Percentiles rank a stretch among this genome's conserved stretches.
phyloP scores from a whole-genome alignment of 1,140 invertebrate genomes.

The Drosophila aff. region DNA sequence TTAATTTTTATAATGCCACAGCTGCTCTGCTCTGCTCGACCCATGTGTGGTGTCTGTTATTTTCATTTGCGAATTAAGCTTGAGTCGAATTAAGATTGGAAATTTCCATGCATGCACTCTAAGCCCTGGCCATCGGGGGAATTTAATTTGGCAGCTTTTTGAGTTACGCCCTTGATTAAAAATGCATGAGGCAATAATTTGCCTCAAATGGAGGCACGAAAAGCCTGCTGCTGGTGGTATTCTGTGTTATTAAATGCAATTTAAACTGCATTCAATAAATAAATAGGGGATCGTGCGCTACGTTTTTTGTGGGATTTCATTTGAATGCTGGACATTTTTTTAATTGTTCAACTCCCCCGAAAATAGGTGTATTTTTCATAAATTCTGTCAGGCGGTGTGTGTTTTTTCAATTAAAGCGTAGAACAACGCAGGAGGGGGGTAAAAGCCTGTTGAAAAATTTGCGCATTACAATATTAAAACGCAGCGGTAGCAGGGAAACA shows the following conservation, averaged over 20 bases:
- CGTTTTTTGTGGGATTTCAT: slow-evolving; percentile 43
- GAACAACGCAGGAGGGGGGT: slow-evolving; percentile 13
- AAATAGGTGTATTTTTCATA: slow-evolving; percentile 39
- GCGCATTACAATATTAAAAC: slow-evolving; percentile 82
- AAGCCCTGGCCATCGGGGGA: slow-evolving; percentile 21
- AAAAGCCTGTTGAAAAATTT: slow-evolving; percentile 65
- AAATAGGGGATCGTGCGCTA: slow-evolving; percentile 48
- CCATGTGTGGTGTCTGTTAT: slow-evolving; percentile 9
- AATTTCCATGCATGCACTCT: slow-evolving; percentile 7
- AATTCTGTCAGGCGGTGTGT: slow-evolving; percentile 35
- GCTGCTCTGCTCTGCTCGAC: slow-evolving; percentile 13
- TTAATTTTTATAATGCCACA: slow-evolving; percentile 58
- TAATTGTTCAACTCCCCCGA: slow-evolving; percentile 55
- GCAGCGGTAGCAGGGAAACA: slow-evolving; percentile 49
- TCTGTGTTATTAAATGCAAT: slow-evolving; percentile 73
- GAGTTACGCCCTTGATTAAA: slow-evolving; percentile 39
- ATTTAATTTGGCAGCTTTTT: slow-evolving; percentile 39
- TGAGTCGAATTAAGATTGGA: slow-evolving; percentile 54
- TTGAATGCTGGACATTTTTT: slow-evolving; percentile 51
- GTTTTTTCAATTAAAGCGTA: slow-evolving; percentile 69
- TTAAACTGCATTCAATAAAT: slow-evolving; percentile 76
- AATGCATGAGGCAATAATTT: slow-evolving; percentile 35
- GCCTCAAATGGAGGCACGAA: slow-evolving; percentile 22
- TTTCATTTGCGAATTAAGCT: slow-evolving; percentile 52
- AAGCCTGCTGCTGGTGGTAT: slow-evolving; percentile 13